Evolutionary conservation across 2,888 invertebrate species (phyloP).

Genomic region (Antheraea yamamai): DNA sequence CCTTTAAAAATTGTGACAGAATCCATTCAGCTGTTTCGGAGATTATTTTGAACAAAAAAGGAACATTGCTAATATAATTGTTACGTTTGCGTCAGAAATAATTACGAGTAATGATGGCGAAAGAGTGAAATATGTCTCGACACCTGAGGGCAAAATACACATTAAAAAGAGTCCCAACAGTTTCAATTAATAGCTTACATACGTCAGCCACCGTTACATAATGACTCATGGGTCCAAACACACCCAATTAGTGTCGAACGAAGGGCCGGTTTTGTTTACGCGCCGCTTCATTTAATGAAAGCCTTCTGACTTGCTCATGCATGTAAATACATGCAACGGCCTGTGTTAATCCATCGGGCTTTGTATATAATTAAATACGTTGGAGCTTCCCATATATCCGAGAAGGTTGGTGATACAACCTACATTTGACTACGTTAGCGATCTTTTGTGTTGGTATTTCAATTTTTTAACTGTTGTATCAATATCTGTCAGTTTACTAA

Average conservation of each 20-base stretch:
- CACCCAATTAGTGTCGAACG: slow-evolving; percentile 21
- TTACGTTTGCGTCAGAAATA: not conserved
- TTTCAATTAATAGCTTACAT: slow-evolving; percentile 16
- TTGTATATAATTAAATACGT: slow-evolving; percentile 3
- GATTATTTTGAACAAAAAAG: not conserved
- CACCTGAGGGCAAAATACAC: not conserved
- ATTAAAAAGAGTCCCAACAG: slow-evolving; percentile 1
- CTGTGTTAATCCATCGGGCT: slow-evolving; percentile 3
- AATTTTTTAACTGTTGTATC: not conserved
- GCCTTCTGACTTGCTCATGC: slow-evolving; percentile 11
- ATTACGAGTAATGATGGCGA: not conserved
- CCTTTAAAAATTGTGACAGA: no score
- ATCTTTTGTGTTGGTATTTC: not conserved
- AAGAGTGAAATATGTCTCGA: not conserved
- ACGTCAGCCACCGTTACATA: slow-evolving; percentile 8
- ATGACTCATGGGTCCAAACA: slow-evolving; percentile 16
- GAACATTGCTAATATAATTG: not conserved
- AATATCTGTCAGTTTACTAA: not conserved
- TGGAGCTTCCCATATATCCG: not conserved
- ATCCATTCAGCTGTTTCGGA: no score
- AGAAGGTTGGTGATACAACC: not conserved
- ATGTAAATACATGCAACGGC: slow-evolving; percentile 12
- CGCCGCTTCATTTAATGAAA: slow-evolving; percentile 18
- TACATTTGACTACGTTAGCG: not conserved
- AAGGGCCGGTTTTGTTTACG: slow-evolving; percentile 3